Conservation (phyloP, 2,113 vertebrate genomes). For the Xyliphius kryptos region DNA sequence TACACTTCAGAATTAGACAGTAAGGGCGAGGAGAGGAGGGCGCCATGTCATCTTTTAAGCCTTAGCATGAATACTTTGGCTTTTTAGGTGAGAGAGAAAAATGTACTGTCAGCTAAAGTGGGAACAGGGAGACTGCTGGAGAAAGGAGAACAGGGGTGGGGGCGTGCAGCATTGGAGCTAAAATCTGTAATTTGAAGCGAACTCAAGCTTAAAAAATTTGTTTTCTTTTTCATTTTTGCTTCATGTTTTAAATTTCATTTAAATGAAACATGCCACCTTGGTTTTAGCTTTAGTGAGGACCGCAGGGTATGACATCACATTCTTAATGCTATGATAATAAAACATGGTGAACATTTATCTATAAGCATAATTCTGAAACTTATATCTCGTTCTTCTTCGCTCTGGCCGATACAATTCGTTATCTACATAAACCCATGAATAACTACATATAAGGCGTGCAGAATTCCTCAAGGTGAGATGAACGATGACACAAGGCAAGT, state of each 20-base stretch:
- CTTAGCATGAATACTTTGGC: conserved; percentile 26
- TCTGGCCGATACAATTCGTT: conserved; percentile 18
- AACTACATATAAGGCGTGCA: conserved; percentile 19
- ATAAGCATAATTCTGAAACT: conserved; percentile 25
- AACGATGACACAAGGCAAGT: conserved; percentile 30
- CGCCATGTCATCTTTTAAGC: conserved; percentile 30
- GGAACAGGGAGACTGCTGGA: conserved; percentile 33
- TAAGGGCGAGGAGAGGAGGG: conserved; percentile 27
- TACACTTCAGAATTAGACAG: conserved; percentile 59
- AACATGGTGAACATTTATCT: conserved; percentile 38
- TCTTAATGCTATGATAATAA: conserved; percentile 38
- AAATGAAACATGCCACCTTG: conserved; percentile 56
- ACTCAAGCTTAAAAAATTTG: neutral
- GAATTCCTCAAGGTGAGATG: conserved; percentile 24
- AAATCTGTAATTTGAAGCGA: conserved; percentile 34
- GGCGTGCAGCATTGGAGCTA: conserved; percentile 37
- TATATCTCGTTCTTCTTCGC: conserved; percentile 26
- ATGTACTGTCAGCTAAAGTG: conserved; percentile 41
- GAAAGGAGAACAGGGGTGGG: conserved; percentile 13
- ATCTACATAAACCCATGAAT: conserved; percentile 16
- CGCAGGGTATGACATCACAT: conserved; percentile 45
- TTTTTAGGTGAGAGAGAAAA: conserved; percentile 30
- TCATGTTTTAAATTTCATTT: conserved; percentile 24
- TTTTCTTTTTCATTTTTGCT: conserved; percentile 4
- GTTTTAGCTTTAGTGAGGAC: conserved; percentile 58